phyloP scores from a whole-genome alignment of 2,888 invertebrate species.

The Uropetala carovei region DNA sequence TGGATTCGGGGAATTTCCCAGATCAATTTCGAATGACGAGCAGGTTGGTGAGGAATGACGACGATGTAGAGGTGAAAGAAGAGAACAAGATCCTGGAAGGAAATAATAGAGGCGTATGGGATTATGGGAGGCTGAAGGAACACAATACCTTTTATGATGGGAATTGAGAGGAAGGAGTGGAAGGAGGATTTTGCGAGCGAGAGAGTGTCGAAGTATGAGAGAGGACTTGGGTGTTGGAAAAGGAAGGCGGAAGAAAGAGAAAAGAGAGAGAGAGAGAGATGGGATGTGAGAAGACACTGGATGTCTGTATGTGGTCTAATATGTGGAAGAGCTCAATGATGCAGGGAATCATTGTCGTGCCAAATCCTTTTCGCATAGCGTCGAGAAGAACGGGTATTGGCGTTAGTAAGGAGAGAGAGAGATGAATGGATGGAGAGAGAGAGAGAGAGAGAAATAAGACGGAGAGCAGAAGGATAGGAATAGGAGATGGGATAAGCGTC shows the following conservation, averaged over 20 bases:
- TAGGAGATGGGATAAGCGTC: not conserved
- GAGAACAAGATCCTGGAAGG: slow-evolving; percentile 34
- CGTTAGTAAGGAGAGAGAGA: too few relatives aligned
- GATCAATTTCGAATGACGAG: not conserved
- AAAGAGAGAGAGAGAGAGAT: not conserved
- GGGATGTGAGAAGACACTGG: not conserved
- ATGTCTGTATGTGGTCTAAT: too few relatives aligned
- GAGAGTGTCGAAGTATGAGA: not conserved
- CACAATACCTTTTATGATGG: slow-evolving; percentile 49
- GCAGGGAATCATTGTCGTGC: not conserved
- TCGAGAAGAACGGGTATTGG: too few relatives aligned
- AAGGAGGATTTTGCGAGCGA: not conserved
- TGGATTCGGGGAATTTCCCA: slow-evolving; percentile 15
- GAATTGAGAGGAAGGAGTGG: not conserved
- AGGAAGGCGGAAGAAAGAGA: not conserved
- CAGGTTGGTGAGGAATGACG: not conserved
- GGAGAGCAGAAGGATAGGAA: not conserved
- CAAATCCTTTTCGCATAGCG: slow-evolving; percentile 5
- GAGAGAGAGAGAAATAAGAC: not conserved
- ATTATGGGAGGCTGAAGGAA: slow-evolving; percentile 58
- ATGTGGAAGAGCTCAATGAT: too few relatives aligned
- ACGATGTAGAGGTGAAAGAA: slow-evolving; percentile 49
- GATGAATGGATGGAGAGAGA: not conserved
- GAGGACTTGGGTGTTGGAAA: not conserved
- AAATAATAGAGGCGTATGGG: slow-evolving; percentile 59